Base-by-base conservation (phyloP, 2,888 invertebrate genomes). In the Chouioia cunea region DNA sequence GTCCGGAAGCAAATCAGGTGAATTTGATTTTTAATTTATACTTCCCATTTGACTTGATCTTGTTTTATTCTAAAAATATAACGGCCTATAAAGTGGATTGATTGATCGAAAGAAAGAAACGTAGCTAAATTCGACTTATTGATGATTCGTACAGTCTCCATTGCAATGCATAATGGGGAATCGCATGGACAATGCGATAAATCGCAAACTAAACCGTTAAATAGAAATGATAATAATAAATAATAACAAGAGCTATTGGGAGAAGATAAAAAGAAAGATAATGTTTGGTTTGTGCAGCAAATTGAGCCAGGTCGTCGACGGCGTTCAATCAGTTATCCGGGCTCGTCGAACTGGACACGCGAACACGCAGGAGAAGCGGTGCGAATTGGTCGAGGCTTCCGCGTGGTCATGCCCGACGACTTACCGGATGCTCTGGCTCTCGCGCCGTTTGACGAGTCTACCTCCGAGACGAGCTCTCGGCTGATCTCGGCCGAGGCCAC, bases 331-430 rank as follows among this genome's bases (percentile, higher is more conserved):
- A 73, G 76, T 1, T 77, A 75, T 6, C 74, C 77, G 15, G 66
- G 74, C n/a, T 67, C 79, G n/a, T 43, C 66, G 18, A 82, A 81
- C 53, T 75, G 72, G 43, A 76, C 74, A 4, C 86, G 87, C 14
- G 88, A 89, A 73, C 87, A 87, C 44, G 78, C 87, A 14, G 88
- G 89, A 20, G 91, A 91, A 47, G 88, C 90, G 0, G 88, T 92
- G 0, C 89, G 89, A 23, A 89, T 93, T 76, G 89, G 89, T 18
- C 91, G 91, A 80, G 89, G 90, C 56, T 86, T 93, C 68, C 88
- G 89, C 74, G 92, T 93, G 2, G 89, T 93, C 27, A 88, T 92
- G 76, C 90, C 91, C 1, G 92, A 93, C 77, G 93, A 93, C 77
- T 83, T 93, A 60, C 69, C 72, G 1, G 46, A 54, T 46, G 20